Base-by-base conservation (phyloP, 2,797 vertebrate species). In the Gobionotothen gibberifrons region DNA sequence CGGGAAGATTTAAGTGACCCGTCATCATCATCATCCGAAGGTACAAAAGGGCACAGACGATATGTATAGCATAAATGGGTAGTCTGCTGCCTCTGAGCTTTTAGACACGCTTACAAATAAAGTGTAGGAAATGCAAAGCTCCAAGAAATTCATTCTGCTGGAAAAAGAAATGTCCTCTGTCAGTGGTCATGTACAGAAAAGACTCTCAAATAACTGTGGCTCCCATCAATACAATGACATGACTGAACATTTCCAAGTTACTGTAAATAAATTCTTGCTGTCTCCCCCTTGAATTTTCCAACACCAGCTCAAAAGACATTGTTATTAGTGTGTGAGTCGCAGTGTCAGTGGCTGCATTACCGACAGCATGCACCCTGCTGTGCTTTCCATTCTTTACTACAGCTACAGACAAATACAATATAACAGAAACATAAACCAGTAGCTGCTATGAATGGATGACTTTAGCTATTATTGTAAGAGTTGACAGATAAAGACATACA, bases 51-150 rank as follows among this genome's bases (percentile, higher is more conserved):
- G 68, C 73, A 63, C 57, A 40, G 46, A 10, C 19, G 22, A 49
- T 42, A 17, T 22, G 68, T 53, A 58, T 3, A 44, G 52, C 48
- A 68, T 55, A 74, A 74, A 80, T n/a, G 29, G 39, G 15, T 21
- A n/a, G 64, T 46, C 54, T 39, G 68, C 72, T 46, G 76, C 44
- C 13, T 44, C 52, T 51, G 46, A 75, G 79, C 75, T 77, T 76
- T 79, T 29, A 75, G 57, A 77, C 1, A 8, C 71, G 56, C 54
- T 46, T 14, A 69, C 55, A 70, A 72, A 60, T 48, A 47, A 71
- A 64, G 22, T 19, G 42, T 3, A 6, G 10, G 26, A 59, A 70
- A 78, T 69, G 78, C 52, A 78, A 69, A 83, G 48, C 65, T 61
- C 6, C 5, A 2, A 51, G 59, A 69, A 68, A 81, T 52, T 42